phyloP scores from a whole-genome alignment of 2,888 invertebrate genomes.

The Cryptus viduatorius region DNA sequence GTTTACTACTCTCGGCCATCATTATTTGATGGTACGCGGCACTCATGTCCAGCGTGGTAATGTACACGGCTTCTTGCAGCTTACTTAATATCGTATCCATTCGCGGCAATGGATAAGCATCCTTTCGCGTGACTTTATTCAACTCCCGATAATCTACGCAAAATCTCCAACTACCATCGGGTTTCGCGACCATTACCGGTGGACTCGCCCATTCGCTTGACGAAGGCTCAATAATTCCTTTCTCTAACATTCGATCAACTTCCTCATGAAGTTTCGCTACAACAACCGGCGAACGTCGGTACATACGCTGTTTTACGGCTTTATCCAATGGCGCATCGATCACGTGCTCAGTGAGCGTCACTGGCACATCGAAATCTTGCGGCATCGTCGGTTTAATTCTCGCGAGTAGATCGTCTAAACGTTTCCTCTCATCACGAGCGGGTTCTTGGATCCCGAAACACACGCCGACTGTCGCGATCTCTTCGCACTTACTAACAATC shows the following conservation, averaged over 20 bases:
- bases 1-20: background rate
- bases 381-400: background rate
- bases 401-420: background rate
- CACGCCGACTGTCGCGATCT: background rate
- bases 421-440: background rate
- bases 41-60: background rate
- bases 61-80: background rate
- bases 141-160: background rate
- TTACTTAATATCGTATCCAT: background rate
- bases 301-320: conserved; percentile 51
- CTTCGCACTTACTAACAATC: background rate
- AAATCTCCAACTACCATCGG: background rate
- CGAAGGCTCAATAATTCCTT: conserved; percentile 62
- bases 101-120: background rate
- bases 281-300: conserved; percentile 38
- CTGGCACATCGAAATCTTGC: background rate
- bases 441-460: background rate
- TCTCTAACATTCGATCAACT: conserved; percentile 52
- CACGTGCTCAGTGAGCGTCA: conserved; percentile 10
- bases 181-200: background rate
- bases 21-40: background rate
- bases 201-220: conserved; percentile 65
- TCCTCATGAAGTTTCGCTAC: conserved; percentile 41
- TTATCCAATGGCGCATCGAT: conserved; percentile 7
- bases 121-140: background rate